Conservation (phyloP, 2,797 vertebrate species). For the Ctenopoma multispine region DNA sequence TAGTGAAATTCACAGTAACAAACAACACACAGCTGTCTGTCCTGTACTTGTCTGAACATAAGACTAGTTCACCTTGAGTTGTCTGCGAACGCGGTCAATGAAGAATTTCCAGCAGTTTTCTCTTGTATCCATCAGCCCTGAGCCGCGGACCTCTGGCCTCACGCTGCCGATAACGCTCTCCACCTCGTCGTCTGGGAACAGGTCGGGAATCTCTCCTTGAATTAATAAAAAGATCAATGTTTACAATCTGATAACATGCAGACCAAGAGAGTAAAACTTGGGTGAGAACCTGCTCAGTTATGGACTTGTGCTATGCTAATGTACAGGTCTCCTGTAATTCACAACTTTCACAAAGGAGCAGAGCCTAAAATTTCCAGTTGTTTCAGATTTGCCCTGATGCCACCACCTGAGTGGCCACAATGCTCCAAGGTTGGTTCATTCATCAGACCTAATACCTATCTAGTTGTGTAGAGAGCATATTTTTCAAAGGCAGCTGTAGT, state of each 20-base stretch:
- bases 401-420: no score
- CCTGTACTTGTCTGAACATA: constrained; percentile 12
- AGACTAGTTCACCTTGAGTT: constrained; percentile 89
- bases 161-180: constrained; percentile 90
- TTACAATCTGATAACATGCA: background rate
- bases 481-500: no score
- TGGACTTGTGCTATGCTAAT: constrained; percentile 57
- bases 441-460: no score
- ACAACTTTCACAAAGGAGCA: constrained; percentile 10
- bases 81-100: constrained; percentile 89
- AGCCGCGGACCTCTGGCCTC: constrained; percentile 88
- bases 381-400: background rate
- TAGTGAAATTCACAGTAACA: constrained; percentile 33
- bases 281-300: background rate
- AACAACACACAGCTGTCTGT: constrained; percentile 20
- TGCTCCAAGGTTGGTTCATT: no score
- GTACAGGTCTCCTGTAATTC: constrained; percentile 37
- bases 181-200: constrained; percentile 93
- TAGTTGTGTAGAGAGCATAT: no score
- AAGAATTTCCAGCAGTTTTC: constrained; percentile 98
- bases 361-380: background rate
- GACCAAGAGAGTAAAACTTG: background rate
- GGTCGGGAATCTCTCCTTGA: constrained; percentile 94
- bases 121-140: constrained; percentile 88
- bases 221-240: constrained; percentile 23